phyloP scores from a whole-genome alignment of 2,888 invertebrate genomes.

The Melolontha melolontha region DNA sequence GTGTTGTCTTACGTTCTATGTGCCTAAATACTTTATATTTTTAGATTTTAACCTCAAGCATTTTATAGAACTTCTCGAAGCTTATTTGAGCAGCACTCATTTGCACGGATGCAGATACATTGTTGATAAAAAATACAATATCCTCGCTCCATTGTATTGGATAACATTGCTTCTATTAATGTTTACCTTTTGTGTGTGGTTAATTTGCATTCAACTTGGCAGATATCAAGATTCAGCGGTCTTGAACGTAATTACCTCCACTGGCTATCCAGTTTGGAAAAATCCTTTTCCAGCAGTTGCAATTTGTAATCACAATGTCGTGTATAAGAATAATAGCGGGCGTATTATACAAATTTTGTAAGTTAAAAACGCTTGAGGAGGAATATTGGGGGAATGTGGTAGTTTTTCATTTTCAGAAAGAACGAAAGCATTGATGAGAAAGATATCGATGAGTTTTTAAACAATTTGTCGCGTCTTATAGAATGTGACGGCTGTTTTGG shows the following conservation, averaged over 20 bases:
- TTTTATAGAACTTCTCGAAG: constrained; percentile 12
- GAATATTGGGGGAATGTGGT: neutral
- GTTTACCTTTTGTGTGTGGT: constrained; percentile 41
- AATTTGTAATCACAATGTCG: constrained; percentile 60
- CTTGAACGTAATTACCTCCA: constrained; percentile 55
- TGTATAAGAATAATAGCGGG: constrained; percentile 51
- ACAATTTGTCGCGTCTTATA: constrained; percentile 24
- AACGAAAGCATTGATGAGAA: constrained; percentile 12
- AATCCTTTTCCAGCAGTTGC: constrained; percentile 58
- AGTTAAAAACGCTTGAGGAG: constrained; percentile 17
- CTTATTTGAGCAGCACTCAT: constrained; percentile 28
- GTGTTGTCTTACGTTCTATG: too few species aligned
- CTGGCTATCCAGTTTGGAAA: constrained; percentile 57
- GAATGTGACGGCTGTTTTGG: constrained; percentile 30
- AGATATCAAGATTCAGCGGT: constrained; percentile 40
- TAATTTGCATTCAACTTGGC: constrained; percentile 45
- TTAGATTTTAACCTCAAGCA: constrained; percentile 9
- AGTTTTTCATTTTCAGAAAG: constrained; percentile 7
- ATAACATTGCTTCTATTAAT: constrained; percentile 28
- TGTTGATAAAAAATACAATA: constrained; percentile 21
- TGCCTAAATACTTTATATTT: neutral
- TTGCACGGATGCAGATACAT: constrained; percentile 38
- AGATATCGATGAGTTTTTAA: constrained; percentile 37
- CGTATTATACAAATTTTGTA: constrained; percentile 45
- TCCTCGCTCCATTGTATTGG: constrained; percentile 28